Percentiles rank a stretch among this genome's conserved stretches.
Evolutionary conservation across 2,888 invertebrate genomes (phyloP).

Genomic region (Drosophila mimetica): DNA sequence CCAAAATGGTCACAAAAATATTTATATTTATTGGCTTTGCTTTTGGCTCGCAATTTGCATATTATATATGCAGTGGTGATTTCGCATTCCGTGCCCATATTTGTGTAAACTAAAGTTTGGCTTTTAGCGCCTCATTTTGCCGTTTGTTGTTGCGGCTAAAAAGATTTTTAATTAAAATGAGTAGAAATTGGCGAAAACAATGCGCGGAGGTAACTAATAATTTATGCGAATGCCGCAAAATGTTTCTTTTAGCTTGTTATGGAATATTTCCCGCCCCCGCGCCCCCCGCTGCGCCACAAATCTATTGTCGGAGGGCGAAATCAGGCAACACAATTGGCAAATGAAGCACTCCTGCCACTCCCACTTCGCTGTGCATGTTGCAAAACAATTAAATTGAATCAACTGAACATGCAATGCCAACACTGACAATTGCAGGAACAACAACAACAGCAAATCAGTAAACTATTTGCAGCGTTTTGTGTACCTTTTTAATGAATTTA

Average conservation of each 20-base stretch:
- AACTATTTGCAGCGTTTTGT: constrained; percentile 67
- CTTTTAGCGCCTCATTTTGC: constrained; percentile 20
- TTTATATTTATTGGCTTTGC: constrained; percentile 10
- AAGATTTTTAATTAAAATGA: constrained; percentile 61
- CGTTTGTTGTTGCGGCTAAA: constrained; percentile 18
- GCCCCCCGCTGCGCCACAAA: constrained; percentile 15
- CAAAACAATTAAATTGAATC: constrained; percentile 67
- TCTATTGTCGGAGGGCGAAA: constrained; percentile 30
- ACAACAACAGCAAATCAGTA: constrained; percentile 36
- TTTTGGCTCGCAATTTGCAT: constrained; percentile 23
- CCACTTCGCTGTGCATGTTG: constrained; percentile 50
- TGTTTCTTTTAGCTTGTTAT: constrained; percentile 31
- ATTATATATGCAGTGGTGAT: constrained; percentile 20
- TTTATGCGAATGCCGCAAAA: constrained; percentile 42
- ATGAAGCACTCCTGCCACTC: background rate
- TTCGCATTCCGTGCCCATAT: constrained; percentile 13
- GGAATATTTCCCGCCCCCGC: constrained; percentile 17
- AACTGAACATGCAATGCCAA: constrained; percentile 55
- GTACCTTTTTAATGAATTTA: constrained; percentile 79
- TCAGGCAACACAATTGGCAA: constrained; percentile 23
- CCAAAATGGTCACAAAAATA: constrained; percentile 13
- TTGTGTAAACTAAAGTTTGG: constrained; percentile 29
- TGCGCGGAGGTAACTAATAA: constrained; percentile 40
- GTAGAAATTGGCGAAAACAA: constrained; percentile 29
- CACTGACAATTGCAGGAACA: constrained; percentile 27